These are phyloP conservation scores for Sminthurides bifidus DNA, from an alignment of 1,140 invertebrate species.

Conservation along the genomic window DNA sequence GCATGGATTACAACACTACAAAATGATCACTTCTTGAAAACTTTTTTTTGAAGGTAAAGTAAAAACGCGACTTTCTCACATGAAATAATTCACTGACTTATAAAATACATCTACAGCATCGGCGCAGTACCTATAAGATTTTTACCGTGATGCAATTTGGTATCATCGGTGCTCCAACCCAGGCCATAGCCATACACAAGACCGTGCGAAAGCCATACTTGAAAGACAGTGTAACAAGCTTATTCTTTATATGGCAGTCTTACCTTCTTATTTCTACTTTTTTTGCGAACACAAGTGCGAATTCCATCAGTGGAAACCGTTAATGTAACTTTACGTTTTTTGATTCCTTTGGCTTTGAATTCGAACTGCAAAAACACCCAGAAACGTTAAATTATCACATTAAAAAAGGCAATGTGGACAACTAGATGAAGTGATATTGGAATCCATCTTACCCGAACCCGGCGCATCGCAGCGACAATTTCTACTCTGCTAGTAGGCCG, in stretches of 20 bases:
- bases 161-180: no score
- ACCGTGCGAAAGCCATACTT: no score
- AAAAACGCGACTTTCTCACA: no score
- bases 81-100: no score
- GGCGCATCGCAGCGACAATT: constrained; percentile 95
- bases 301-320: constrained; percentile 91
- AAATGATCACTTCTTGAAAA: no score
- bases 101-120: no score
- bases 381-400: constrained; percentile 31
- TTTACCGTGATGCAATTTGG: no score
- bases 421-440: not conserved
- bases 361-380: constrained; percentile 76
- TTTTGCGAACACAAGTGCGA: constrained; percentile 59
- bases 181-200: no score
- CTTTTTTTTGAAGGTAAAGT: no score
- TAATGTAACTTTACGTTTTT: constrained; percentile 93
- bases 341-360: constrained; percentile 92
- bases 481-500: constrained; percentile 88
- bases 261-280: constrained; percentile 44
- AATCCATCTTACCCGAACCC: constrained; percentile 52
- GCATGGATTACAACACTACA: no score
- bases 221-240: not conserved
- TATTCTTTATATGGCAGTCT: not conserved
- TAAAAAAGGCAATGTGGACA: constrained; percentile 6
- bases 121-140: no score